phyloP scores from a whole-genome alignment of 2,888 invertebrate genomes.

The Eumerus sabulonum region DNA sequence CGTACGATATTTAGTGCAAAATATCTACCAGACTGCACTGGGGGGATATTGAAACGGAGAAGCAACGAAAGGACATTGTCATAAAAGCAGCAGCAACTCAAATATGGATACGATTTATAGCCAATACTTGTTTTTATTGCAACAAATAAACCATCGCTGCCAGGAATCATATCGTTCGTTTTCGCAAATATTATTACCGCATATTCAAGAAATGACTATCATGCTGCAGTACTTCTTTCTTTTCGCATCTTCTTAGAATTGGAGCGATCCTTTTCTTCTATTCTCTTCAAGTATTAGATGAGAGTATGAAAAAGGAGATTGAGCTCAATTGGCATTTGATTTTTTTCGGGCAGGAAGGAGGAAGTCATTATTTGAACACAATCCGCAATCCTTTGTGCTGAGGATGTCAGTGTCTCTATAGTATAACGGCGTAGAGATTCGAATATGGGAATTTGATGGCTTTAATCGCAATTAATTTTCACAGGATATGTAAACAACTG shows the following conservation, averaged over 20 bases:
- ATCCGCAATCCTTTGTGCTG: slow-evolving; percentile 59
- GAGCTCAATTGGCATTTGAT: slow-evolving; percentile 59
- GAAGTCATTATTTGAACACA: slow-evolving; percentile 30
- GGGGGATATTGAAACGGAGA: no score
- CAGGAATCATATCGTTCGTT: slow-evolving; percentile 64
- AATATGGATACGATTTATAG: slow-evolving; percentile 61
- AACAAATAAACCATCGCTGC: slow-evolving; percentile 58
- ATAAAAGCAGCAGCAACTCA: slow-evolving; percentile 51
- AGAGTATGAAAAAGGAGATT: slow-evolving; percentile 55
- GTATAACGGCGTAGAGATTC: slow-evolving; percentile 22
- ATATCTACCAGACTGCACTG: no score
- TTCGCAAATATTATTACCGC: slow-evolving; percentile 63
- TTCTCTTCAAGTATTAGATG: not conserved
- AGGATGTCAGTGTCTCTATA: slow-evolving; percentile 61
- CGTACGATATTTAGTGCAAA: no score
- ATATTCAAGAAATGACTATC: slow-evolving; percentile 26
- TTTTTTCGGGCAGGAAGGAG: slow-evolving; percentile 5
- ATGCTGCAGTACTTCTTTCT: not conserved
- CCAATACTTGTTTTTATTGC: slow-evolving; percentile 64
- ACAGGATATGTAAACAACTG: slow-evolving; percentile 55
- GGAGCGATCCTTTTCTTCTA: not conserved
- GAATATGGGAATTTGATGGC: slow-evolving; percentile 56
- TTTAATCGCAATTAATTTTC: slow-evolving; percentile 64
- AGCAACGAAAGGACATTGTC: slow-evolving; percentile 32
- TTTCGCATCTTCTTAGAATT: not conserved